A percentile compares a stretch with the other conserved stretches of the same genome.
Evolutionary conservation across 2,113 vertebrate species (phyloP).

Genomic region (Herpailurus yagouaroundi): DNA sequence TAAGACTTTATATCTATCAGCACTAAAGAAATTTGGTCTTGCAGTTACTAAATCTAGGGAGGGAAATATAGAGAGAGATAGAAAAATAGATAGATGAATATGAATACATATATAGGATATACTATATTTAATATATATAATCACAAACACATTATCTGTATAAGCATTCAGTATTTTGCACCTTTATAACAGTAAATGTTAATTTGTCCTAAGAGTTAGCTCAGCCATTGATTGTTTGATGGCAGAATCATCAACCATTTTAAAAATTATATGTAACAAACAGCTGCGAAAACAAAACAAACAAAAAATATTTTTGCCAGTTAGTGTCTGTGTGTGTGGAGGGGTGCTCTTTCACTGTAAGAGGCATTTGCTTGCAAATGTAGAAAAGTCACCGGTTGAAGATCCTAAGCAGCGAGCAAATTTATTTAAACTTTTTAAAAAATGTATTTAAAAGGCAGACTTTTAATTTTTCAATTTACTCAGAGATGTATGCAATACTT

Average conservation of each 20-base stretch:
- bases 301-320: neutral
- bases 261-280: neutral
- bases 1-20: neutral
- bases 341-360: neutral
- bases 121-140: neutral
- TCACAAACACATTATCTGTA: neutral
- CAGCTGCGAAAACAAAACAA: neutral
- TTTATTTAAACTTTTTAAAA: conserved; percentile 13
- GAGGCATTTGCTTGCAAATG: neutral
- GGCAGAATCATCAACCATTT: neutral
- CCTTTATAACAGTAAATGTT: neutral
- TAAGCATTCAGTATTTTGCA: neutral
- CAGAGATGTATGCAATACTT: neutral
- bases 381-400: neutral
- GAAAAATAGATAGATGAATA: neutral
- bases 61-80: neutral
- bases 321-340: neutral
- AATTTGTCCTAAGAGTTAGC: neutral
- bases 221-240: neutral
- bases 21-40: neutral
- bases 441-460: neutral
- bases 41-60: neutral
- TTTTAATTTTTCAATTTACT: conserved; percentile 13
- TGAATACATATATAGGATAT: neutral
- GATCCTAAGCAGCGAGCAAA: conserved; percentile 4